Conservation (phyloP, 2,888 invertebrate species). For the Meganola albula region DNA sequence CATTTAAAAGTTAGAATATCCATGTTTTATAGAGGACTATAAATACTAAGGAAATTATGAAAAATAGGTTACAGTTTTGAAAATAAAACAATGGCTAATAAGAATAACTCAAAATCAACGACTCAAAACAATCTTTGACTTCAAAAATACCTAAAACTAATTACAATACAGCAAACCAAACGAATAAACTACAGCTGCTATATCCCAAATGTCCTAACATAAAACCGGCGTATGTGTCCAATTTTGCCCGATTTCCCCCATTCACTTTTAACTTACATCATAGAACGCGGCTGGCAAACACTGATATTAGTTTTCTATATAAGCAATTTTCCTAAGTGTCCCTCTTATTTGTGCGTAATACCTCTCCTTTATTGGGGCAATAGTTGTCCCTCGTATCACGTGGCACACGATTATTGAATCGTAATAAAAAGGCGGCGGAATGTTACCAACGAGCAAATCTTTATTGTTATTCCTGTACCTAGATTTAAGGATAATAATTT, state of each 20-base stretch:
- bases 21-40: no score
- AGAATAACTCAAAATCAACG: no score
- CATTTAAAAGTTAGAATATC: no score
- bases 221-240: slow-evolving; percentile 17
- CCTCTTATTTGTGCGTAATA: slow-evolving; percentile 64
- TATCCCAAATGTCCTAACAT: slow-evolving; percentile 15
- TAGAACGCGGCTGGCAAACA: slow-evolving; percentile 64
- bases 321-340: slow-evolving; percentile 76
- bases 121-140: no score
- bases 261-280: slow-evolving; percentile 30
- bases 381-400: slow-evolving; percentile 46
- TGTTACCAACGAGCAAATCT: slow-evolving; percentile 36
- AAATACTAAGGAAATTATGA: no score
- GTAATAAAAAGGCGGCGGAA: slow-evolving; percentile 43
- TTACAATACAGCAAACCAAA: neutral
- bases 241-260: slow-evolving; percentile 15
- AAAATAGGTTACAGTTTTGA: no score
- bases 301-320: slow-evolving; percentile 76
- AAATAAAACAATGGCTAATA: no score
- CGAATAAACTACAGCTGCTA: slow-evolving; percentile 2
- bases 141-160: no score
- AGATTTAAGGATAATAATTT: no score
- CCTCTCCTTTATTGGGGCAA: slow-evolving; percentile 42
- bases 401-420: slow-evolving; percentile 58
- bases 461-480: slow-evolving; percentile 17